Percentiles rank a stretch among this genome's conserved stretches.
These are phyloP conservation scores for Corythaixoides concolor DNA, from an alignment of 2,113 vertebrate genomes.

Conservation along the genomic window DNA sequence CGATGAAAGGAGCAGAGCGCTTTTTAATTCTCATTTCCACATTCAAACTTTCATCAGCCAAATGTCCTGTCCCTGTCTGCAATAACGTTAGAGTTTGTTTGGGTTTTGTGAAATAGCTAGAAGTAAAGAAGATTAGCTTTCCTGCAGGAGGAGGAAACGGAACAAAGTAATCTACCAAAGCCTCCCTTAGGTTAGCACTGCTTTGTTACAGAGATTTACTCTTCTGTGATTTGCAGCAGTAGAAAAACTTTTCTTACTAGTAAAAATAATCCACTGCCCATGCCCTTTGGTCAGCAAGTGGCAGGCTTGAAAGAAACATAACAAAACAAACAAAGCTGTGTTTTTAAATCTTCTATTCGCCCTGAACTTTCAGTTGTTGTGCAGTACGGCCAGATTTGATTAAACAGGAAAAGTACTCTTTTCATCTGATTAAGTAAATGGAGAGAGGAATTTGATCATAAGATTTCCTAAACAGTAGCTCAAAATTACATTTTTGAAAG, in stretches of 20 bases:
- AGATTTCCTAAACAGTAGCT: background rate
- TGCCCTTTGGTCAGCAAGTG: slow-evolving; percentile 57
- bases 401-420: slow-evolving; percentile 15
- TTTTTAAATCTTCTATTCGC: slow-evolving; percentile 47
- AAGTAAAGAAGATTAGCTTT: background rate
- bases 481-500: background rate
- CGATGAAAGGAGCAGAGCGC: background rate
- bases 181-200: background rate
- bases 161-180: background rate
- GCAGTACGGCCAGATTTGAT: background rate
- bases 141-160: background rate
- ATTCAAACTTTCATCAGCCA: background rate
- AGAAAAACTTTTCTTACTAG: slow-evolving; percentile 5
- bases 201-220: slow-evolving; percentile 16
- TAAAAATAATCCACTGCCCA: slow-evolving; percentile 42
- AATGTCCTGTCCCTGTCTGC: background rate
- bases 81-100: background rate
- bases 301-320: slow-evolving; percentile 25
- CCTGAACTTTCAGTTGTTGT: slow-evolving; percentile 1
- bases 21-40: background rate
- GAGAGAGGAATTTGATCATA: background rate
- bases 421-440: slow-evolving; percentile 23
- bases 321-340: slow-evolving; percentile 25
- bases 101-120: background rate
- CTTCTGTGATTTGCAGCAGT: background rate